phyloP scores from a whole-genome alignment of 2,797 vertebrate genomes.

The Molossus molossus region DNA sequence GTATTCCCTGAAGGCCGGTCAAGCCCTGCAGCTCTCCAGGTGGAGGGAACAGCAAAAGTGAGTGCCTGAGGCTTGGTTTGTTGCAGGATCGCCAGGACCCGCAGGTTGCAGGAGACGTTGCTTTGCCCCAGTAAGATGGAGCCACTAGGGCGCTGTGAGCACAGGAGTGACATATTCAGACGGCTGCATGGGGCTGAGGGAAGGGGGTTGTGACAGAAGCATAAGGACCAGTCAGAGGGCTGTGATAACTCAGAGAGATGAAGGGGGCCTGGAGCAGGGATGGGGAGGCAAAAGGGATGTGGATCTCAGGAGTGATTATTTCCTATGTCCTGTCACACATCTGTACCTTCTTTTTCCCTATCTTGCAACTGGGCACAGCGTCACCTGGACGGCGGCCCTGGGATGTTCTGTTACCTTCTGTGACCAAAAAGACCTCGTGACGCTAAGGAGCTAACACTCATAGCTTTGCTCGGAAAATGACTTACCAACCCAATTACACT shows the following conservation, averaged over 20 bases:
- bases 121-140: not conserved
- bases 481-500: not conserved
- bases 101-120: not conserved
- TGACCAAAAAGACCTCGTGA: not conserved
- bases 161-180: not conserved
- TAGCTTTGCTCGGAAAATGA: not conserved
- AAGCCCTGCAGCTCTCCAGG: not conserved
- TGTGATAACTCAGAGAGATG: too few relatives aligned
- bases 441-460: not conserved
- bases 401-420: not conserved
- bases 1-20: not conserved
- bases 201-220: not conserved
- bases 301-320: not conserved
- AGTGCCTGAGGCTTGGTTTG: not conserved
- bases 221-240: not conserved
- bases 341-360: not conserved
- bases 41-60: not conserved
- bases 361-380: not conserved
- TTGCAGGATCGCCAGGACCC: not conserved
- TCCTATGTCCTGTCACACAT: not conserved
- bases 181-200: not conserved
- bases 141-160: not conserved
- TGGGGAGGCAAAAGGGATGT: not conserved
- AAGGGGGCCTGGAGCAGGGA: not conserved
- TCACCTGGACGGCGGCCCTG: not conserved